Percentiles rank a stretch among this genome's conserved stretches.
phyloP scores from a whole-genome alignment of 2,888 invertebrate genomes.

The Nephrotoma guestfalica region DNA sequence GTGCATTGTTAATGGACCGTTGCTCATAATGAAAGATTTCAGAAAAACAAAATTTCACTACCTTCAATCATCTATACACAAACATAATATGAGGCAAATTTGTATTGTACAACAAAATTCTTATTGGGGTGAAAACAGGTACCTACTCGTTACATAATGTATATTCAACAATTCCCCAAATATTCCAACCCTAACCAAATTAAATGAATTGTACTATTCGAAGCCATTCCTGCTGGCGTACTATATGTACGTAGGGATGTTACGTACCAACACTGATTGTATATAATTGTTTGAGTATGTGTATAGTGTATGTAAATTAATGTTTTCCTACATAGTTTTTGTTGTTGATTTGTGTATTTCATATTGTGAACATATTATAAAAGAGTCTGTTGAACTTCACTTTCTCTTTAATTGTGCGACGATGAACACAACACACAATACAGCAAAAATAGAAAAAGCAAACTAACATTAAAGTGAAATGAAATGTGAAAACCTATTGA shows the following conservation, averaged over 20 bases:
- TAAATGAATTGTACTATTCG: background rate
- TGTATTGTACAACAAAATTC: no score
- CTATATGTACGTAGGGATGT: background rate
- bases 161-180: no score
- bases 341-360: background rate
- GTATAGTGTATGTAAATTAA: background rate
- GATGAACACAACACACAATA: background rate
- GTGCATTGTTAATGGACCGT: no score
- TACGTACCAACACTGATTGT: background rate
- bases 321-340: background rate
- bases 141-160: no score
- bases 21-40: no score
- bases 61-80: no score
- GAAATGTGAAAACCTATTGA: background rate
- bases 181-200: no score
- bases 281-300: background rate
- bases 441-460: background rate
- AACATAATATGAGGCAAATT: no score
- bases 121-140: no score
- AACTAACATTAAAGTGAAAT: background rate
- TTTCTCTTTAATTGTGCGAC: background rate
- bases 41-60: no score
- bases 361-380: background rate
- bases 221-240: background rate
- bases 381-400: background rate